Evolutionary conservation across 2,888 invertebrate species (phyloP), one percentile per base, ranked within the genome.

Genomic region (Hydriomena furcata): DNA sequence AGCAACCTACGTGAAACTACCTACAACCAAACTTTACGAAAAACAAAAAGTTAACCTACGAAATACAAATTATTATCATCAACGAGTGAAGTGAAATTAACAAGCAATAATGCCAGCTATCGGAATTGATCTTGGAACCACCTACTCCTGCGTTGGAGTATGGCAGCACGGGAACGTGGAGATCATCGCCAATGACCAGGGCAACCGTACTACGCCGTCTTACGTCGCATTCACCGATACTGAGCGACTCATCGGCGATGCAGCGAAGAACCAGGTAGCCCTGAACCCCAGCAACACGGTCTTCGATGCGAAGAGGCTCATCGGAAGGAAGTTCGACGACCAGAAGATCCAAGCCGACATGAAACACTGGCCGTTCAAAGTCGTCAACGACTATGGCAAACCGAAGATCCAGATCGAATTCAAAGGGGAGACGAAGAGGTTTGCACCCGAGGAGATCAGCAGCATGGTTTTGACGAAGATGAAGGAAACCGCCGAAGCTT

Each of bases 321-420:
- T 97, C 73, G 97, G 96, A 83, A 91, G 95, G 48, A 92, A 92
- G 57, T 94, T 91, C 79, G 93, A 94, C 60, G 95, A 96, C 71
- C 76, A 91, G 0, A 93, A 94, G 63, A 95, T 96, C 27, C 95
- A 95, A 70, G 91, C 92, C 23, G 96, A 97, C 76, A 94, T 95
- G 91, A 95, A 95, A 68, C 94, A 94, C 64, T 97, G 96, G 96
- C 95, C 96, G 1, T 97, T 97, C 83, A 92, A 92, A 63, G 94
- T 95, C 2, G 72, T 94, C 54, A 93, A 80, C 64, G 94, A 94
- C 42, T 78, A 84, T 40, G 91, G 93, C 32, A 94, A 94, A 65
- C 94, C 94, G 1, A 94, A 94, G 73, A 93, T 94, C 45, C 91
- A 92, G 69, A 92, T 94, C 0, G 92, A 94, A 62, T 93, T 92